Evolutionary conservation across 2,797 vertebrate species (phyloP).

Genomic region (Peromyscus nudipes): DNA sequence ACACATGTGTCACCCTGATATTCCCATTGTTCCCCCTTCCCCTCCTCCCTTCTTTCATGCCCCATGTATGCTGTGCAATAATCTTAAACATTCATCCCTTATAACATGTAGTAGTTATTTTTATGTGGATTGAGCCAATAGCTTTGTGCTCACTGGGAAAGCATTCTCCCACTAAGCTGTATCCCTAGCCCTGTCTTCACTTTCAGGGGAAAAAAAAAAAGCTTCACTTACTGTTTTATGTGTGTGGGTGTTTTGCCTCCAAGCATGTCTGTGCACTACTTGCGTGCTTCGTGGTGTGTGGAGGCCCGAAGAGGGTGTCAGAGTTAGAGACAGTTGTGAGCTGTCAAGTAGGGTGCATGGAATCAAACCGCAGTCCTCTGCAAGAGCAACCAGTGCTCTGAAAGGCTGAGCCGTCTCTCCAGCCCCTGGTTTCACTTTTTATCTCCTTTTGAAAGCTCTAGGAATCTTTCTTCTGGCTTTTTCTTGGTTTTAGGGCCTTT

Average conservation of each 20-base stretch:
- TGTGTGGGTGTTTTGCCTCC: not conserved
- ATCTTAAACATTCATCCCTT: constrained; percentile 6
- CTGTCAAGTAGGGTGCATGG: not conserved
- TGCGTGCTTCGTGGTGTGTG: not conserved
- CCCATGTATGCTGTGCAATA: not conserved
- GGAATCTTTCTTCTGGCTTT: not conserved
- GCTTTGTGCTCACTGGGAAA: not conserved
- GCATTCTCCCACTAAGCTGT: not conserved
- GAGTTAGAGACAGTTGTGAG: not conserved
- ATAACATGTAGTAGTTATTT: not conserved
- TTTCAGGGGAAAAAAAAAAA: not conserved
- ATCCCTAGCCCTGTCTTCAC: not conserved
- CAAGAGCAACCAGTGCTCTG: not conserved
- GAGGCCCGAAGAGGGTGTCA: too few species aligned
- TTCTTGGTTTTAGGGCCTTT: constrained; percentile 16
- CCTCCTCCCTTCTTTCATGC: not conserved
- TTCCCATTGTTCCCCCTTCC: too few species aligned
- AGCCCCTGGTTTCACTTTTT: not conserved
- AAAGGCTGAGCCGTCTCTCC: not conserved
- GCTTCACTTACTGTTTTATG: not conserved
- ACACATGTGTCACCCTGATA: not conserved
- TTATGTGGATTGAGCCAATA: not conserved
- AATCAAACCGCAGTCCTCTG: not conserved
- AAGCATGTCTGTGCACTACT: not conserved
- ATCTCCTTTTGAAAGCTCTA: not conserved